phyloP scores from a whole-genome alignment of 2,888 invertebrate genomes.

The Norana najaformis region DNA sequence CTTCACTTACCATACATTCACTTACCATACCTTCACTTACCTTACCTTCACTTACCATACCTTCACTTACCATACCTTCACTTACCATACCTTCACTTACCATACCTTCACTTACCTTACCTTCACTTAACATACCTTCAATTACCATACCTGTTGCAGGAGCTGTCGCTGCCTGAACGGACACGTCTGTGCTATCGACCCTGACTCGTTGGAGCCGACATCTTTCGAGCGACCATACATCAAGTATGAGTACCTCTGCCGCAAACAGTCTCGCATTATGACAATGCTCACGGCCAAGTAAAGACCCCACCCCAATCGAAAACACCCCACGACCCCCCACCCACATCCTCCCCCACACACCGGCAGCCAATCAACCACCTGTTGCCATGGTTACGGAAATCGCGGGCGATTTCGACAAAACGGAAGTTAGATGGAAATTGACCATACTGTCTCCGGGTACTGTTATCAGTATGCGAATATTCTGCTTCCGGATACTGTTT shows the following conservation, averaged over 20 bases:
- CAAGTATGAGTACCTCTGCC: slow-evolving; percentile 3
- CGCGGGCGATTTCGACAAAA: not conserved
- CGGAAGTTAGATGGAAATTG: not conserved
- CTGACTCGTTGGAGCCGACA: not conserved
- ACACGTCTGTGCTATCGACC: not conserved
- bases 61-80: too few relatives aligned
- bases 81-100: too few relatives aligned
- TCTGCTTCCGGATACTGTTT: not conserved
- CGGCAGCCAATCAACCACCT: not conserved
- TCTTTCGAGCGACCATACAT: slow-evolving; percentile 16
- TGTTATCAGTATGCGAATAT: not conserved
- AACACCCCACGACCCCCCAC: not conserved
- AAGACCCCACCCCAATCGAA: not conserved
- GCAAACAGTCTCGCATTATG: slow-evolving; percentile 3
- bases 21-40: too few relatives aligned
- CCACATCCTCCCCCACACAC: not conserved
- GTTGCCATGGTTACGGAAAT: slow-evolving; percentile 16
- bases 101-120: too few relatives aligned
- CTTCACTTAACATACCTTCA: too few relatives aligned
- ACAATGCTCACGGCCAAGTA: not conserved
- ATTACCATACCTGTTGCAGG: not conserved
- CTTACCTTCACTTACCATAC: too few relatives aligned
- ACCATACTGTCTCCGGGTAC: not conserved
- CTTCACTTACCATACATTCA: too few relatives aligned
- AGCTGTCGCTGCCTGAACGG: not conserved